Evolutionary conservation across 2,113 vertebrate species (phyloP), one percentile per base, ranked within the genome.

Genomic region (Zootoca vivipara): DNA sequence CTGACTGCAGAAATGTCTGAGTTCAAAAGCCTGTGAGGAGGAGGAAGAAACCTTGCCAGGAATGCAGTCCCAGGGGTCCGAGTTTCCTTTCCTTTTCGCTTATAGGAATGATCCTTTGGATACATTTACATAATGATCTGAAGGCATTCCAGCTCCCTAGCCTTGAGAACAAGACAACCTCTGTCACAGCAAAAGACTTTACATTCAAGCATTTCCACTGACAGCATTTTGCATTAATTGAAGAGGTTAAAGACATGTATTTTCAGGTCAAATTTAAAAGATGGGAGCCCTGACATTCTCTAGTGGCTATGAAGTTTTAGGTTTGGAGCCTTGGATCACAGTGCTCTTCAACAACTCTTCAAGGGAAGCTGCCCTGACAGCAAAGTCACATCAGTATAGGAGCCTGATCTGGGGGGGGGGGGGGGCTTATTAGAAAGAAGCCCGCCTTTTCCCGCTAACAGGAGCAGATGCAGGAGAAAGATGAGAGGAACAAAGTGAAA

Each of bases 71-170:
- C 95, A 89, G 46, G 92, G 91, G 93, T 85, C 35, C 40, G 92
- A 75, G 72, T 88, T 94, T 94, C 93, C 94, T 92, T 84, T 92
- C 92, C 88, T 84, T 81, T 87, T 82, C 90, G 87, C 93, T 88
- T 83, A 62, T 92, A 89, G 93, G 92, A 90, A 86, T 90, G 93
- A 95, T 93, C 93, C 87, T 7, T 93, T 92, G 86, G 93, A 92
- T 95, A 58, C 87, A 91, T 95, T 94, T 92, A 92, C 93, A 92
- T 94, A 95, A 95, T 92, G 93, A 95, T 94, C 94, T 91, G 87
- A 78, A 94, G 93, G 93, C 92, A 94, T 94, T 93, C 91, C 88
- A 92, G 87, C 8, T 92, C 87, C 89, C 92, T 89, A 83, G 84
- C 90, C 28, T 0, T 0, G 88, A 95, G 94, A 95, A 94, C 93